phyloP scores from a whole-genome alignment of 2,888 invertebrate genomes.

The Tetragonisca angustula region DNA sequence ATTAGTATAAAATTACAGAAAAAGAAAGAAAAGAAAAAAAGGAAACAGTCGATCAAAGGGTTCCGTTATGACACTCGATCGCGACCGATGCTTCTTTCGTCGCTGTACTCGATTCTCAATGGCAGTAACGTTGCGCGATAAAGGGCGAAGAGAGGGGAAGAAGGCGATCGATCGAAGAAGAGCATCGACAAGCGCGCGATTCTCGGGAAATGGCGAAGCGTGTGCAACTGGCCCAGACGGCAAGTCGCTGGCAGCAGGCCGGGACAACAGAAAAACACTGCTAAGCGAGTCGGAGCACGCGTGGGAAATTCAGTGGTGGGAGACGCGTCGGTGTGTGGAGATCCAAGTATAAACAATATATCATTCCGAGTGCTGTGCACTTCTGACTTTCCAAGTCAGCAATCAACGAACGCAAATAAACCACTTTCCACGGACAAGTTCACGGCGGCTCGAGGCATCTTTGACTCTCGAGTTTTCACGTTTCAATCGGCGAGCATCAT shows the following conservation, averaged over 20 bases:
- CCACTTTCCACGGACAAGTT: background rate
- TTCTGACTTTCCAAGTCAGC: background rate
- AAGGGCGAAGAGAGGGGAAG: constrained; percentile 6
- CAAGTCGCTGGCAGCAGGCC: constrained; percentile 71
- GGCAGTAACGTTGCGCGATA: background rate
- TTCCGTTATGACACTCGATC: constrained; percentile 15
- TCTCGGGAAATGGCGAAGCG: constrained; percentile 62
- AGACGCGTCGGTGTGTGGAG: constrained; percentile 60
- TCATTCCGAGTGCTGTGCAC: constrained; percentile 12
- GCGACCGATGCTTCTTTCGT: constrained; percentile 7
- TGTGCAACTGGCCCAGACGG: constrained; percentile 74
- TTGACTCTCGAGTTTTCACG: background rate
- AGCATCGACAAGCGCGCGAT: constrained; percentile 39
- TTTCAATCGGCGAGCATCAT: no score
- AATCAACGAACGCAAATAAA: constrained; percentile 17
- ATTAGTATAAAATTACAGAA: background rate
- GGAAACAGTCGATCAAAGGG: background rate
- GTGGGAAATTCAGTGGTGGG: constrained; percentile 79
- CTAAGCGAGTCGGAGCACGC: constrained; percentile 73
- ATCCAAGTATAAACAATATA: constrained; percentile 50
- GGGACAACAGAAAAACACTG: constrained; percentile 66
- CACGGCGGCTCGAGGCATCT: no score
- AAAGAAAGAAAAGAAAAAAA: background rate
- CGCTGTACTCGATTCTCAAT: constrained; percentile 11
- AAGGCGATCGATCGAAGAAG: constrained; percentile 53